phyloP scores from a whole-genome alignment of 1,140 invertebrate genomes.

The Euura saliciscinereae region DNA sequence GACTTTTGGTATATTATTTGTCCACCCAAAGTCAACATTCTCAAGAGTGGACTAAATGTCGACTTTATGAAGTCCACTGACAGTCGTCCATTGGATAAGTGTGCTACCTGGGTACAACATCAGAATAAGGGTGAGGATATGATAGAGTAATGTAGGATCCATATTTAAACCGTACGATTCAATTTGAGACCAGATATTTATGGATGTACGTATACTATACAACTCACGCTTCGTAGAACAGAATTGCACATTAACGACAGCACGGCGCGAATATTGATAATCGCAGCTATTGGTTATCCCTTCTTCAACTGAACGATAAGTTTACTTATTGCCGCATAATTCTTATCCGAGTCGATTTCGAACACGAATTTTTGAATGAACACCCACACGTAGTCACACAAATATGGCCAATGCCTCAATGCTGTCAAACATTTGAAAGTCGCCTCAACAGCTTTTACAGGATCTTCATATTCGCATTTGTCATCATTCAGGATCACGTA shows the following conservation, averaged over 20 bases:
- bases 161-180: constrained; percentile 13
- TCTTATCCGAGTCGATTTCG: constrained; percentile 10
- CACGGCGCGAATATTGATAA: neutral
- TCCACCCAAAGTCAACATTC: too few species aligned
- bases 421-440: constrained; percentile 23
- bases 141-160: constrained; percentile 16
- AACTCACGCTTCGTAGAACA: neutral
- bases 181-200: constrained; percentile 8
- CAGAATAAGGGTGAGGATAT: constrained; percentile 23
- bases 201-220: too few species aligned
- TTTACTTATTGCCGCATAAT: constrained; percentile 17
- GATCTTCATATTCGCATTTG: constrained; percentile 2
- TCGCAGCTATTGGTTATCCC: neutral
- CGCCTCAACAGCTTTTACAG: constrained; percentile 21
- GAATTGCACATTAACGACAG: neutral
- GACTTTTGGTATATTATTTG: too few species aligned
- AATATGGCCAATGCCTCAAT: constrained; percentile 14
- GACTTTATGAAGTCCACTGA: too few species aligned
- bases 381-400: neutral
- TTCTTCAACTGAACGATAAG: constrained; percentile 17
- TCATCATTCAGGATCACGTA: constrained; percentile 19
- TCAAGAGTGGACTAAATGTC: too few species aligned
- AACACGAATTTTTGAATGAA: neutral
- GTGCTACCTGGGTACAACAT: too few species aligned
- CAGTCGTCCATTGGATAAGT: too few species aligned